Evolutionary conservation across 2,113 vertebrate species (phyloP).

Genomic region (Coracopsis vasa): DNA sequence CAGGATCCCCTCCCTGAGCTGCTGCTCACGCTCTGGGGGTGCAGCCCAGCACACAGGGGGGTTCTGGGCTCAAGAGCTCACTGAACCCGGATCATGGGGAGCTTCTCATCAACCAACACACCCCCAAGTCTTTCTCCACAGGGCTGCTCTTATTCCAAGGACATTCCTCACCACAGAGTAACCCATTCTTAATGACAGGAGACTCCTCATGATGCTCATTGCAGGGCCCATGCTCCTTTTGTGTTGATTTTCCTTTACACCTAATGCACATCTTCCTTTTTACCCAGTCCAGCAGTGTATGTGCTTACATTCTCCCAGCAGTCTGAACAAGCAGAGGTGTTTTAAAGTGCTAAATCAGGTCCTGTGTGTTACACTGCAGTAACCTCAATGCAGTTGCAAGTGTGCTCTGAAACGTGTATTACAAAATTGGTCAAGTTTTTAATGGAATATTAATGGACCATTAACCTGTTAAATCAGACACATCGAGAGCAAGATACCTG

Average conservation of each 20-base stretch:
- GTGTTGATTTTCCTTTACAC: background rate
- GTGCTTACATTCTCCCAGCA: background rate
- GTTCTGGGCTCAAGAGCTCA: background rate
- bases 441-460: background rate
- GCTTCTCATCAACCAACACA: background rate
- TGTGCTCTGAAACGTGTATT: background rate
- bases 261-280: background rate
- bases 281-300: background rate
- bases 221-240: background rate
- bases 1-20: background rate
- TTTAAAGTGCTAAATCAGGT: background rate
- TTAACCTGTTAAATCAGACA: background rate
- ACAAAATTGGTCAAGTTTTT: background rate
- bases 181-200: background rate
- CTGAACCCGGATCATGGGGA: background rate
- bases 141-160: background rate
- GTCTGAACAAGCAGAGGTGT: background rate
- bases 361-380: accelerated
- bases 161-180: background rate
- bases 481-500: background rate
- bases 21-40: background rate
- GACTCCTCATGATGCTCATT: background rate
- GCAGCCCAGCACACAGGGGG: background rate
- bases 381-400: background rate
- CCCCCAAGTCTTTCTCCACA: background rate